Evolutionary conservation across 2,113 vertebrate genomes (phyloP).

Genomic region (Sinocyclocheilus anshuiensis): DNA sequence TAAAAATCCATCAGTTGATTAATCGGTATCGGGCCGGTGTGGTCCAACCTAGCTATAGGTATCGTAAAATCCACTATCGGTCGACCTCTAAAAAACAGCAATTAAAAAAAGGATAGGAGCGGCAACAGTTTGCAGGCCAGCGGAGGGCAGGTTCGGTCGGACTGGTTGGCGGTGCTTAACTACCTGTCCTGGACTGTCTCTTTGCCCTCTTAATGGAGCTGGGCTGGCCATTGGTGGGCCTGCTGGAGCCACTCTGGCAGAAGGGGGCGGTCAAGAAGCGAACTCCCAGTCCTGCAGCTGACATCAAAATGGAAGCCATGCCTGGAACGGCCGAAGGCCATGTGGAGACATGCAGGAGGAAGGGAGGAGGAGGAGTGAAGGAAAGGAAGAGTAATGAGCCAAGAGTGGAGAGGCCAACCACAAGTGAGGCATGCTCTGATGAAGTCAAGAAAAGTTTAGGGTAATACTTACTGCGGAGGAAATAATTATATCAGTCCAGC

Average conservation of each 20-base stretch:
- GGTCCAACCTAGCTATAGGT: no score
- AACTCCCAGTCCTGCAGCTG: slow-evolving; percentile 95
- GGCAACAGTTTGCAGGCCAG: slow-evolving; percentile 19
- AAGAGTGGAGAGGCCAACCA: slow-evolving; percentile 57
- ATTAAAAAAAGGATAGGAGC: slow-evolving; percentile 4
- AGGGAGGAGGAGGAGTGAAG: slow-evolving; percentile 46
- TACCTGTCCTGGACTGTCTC: slow-evolving; percentile 98
- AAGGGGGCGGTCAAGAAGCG: slow-evolving; percentile 89
- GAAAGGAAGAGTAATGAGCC: slow-evolving; percentile 63
- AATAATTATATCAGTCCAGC: not conserved
- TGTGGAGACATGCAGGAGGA: slow-evolving; percentile 62
- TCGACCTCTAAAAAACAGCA: not conserved
- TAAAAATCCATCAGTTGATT: no score
- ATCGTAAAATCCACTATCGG: no score
- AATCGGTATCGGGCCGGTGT: no score
- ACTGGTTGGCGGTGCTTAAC: slow-evolving; percentile 66
- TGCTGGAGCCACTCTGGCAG: slow-evolving; percentile 77
- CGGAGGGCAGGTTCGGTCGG: not conserved
- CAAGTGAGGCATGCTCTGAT: slow-evolving; percentile 63
- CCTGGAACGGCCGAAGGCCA: slow-evolving; percentile 80
- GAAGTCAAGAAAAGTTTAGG: slow-evolving; percentile 60
- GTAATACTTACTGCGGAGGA: slow-evolving; percentile 6
- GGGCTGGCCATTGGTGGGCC: slow-evolving; percentile 84
- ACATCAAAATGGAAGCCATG: slow-evolving; percentile 99
- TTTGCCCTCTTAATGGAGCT: slow-evolving; percentile 94